phyloP scores from a whole-genome alignment of 2,113 vertebrate species.

The Capreolus pygargus region DNA sequence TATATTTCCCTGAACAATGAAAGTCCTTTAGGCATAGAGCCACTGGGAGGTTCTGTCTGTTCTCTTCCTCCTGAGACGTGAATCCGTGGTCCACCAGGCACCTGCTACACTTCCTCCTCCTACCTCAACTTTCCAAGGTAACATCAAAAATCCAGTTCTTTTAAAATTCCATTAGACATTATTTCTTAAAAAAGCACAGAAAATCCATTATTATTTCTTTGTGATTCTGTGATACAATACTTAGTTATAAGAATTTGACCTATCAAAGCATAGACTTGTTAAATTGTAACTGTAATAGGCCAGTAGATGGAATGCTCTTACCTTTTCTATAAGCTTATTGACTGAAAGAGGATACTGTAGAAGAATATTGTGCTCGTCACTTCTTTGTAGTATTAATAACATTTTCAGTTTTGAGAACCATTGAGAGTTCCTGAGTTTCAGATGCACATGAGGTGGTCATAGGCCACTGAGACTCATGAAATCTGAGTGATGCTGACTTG shows the following conservation, averaged over 20 bases:
- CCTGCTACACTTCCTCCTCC: neutral
- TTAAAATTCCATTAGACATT: neutral
- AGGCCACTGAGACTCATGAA: neutral
- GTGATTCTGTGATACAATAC: neutral
- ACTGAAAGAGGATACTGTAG: neutral
- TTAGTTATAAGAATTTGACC: neutral
- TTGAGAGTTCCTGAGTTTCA: slow-evolving; percentile 43
- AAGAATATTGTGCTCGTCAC: neutral
- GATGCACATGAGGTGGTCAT: neutral
- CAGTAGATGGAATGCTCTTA: neutral
- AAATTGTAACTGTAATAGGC: neutral
- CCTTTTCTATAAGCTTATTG: neutral
- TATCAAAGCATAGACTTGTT: neutral
- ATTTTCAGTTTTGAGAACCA: neutral
- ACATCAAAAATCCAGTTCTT: neutral
- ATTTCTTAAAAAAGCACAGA: neutral
- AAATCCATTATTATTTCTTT: neutral
- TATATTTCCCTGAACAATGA: neutral
- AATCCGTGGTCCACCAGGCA: too few species aligned
- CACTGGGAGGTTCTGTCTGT: neutral
- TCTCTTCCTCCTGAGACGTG: neutral
- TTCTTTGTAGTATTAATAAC: neutral
- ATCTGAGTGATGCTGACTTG: slow-evolving; percentile 41
- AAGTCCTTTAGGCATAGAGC: neutral
- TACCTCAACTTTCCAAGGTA: neutral